These are phyloP conservation scores for Quadroppia sp. DNA, from an alignment of 2,888 invertebrate genomes.

Conservation along the genomic window DNA sequence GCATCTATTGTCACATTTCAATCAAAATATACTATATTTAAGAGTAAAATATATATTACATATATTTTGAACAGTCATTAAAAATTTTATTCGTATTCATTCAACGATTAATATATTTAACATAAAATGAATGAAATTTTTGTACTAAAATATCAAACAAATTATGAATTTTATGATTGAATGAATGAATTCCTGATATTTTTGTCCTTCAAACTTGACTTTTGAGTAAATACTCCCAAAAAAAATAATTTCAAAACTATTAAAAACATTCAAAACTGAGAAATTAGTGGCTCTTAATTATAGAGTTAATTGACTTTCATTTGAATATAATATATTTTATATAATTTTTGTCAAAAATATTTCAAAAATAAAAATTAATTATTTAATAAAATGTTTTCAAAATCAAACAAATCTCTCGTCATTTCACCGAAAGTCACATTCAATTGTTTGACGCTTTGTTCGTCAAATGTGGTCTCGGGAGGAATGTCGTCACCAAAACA, in stretches of 20 bases:
- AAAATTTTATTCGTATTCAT: not conserved
- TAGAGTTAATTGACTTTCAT: not conserved
- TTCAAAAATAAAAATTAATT: no score
- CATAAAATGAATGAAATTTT: no score
- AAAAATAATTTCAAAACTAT: no score
- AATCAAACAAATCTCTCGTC: not conserved
- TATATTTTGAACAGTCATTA: not conserved
- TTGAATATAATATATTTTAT: not conserved
- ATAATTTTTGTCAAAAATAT: not conserved
- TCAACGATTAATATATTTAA: not conserved
- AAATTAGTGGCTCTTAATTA: constrained; percentile 4
- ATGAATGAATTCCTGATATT: not conserved
- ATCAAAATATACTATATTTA: not conserved
- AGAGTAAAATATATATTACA: not conserved
- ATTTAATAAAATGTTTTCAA: not conserved
- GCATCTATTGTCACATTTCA: constrained; percentile 14
- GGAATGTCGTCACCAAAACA: no score
- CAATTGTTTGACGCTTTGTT: no score
- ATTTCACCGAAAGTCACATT: not conserved
- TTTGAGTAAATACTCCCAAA: constrained; percentile 1
- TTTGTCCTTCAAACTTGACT: not conserved
- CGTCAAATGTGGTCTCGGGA: no score
- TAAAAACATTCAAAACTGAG: constrained; percentile 3
- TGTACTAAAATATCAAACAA: no score
- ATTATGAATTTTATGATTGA: not conserved